These are phyloP conservation scores for Stegana nigrithorax DNA, from an alignment of 2,888 invertebrate genomes.

Conservation along the genomic window DNA sequence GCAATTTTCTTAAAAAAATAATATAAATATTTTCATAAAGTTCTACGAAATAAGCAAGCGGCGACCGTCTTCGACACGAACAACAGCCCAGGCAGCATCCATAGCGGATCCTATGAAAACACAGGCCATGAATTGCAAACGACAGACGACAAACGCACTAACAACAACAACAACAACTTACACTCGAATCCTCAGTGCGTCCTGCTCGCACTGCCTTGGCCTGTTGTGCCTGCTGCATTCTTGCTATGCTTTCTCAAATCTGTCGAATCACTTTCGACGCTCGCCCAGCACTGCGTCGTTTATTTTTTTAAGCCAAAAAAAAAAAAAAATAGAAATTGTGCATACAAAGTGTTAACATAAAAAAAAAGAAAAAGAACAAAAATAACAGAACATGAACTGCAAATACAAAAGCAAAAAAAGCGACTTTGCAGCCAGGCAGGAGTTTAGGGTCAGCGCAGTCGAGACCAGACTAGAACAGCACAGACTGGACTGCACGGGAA, in stretches of 20 bases:
- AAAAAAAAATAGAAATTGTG: conserved; percentile 3
- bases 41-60: conserved; percentile 30
- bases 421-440: conserved; percentile 2
- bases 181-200: no score
- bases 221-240: no score
- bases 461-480: conserved; percentile 2
- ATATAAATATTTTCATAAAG: conserved; percentile 55
- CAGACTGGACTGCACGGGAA: conserved; percentile 15
- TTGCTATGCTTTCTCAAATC: no score
- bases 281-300: background rate
- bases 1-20: conserved; percentile 52
- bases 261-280: conserved; percentile 7
- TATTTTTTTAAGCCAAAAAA: conserved; percentile 6
- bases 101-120: conserved; percentile 61
- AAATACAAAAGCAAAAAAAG: background rate
- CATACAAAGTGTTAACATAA: conserved; percentile 49
- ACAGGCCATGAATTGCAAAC: conserved; percentile 57
- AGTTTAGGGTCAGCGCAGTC: no score
- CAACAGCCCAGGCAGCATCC: no score
- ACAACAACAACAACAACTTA: background rate
- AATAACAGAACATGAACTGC: no score
- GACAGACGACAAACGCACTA: conserved; percentile 32
- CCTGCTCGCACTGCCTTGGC: no score
- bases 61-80: conserved; percentile 26
- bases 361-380: conserved; percentile 47